Evolutionary conservation across 2,797 vertebrate genomes (phyloP), one percentile per base, ranked within the genome.

Genomic region (Danio choprae): DNA sequence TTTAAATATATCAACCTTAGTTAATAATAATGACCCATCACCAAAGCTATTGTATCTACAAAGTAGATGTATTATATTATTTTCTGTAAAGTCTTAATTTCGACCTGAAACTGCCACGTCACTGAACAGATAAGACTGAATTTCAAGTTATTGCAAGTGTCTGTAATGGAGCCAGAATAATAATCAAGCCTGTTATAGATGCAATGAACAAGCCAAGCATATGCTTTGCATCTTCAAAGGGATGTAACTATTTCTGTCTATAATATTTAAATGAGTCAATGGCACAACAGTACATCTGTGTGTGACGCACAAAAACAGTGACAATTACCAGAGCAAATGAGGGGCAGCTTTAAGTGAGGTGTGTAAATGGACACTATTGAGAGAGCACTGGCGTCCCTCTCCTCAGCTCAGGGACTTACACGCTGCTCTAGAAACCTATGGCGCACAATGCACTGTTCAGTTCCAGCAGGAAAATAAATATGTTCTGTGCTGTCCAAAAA

Each of bases 381-480:
- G 73, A 84, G 63, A 63, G 79, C 9, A 65, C 64, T 83, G 73
- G 63, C 46, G 20, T 81, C 63, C 51, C 71, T 50, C 60, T 74
- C 50, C 64, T 67, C 69, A 78, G 81, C 81, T 82, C 63, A 73
- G 68, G 78, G 76, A 82, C 58, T 72, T 29, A 29, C 44, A 63
- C 44, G 59, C 69, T 78, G 65, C 73, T 77, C 69, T 69, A 83
- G 81, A 77, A 79, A 81, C 69, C 73, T 55, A 44, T 69, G 55
- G 68, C 40, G 44, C 62, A 85, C 81, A 87, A 82, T 86, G 79
- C 63, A 69, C 83, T 77, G 76, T 88, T 85, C 80, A 87, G 20
- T 84, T 84, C 65, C 79, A 81, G 64, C 53, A 85, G 65, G 70
- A 83, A 88, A 85, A 87, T 83, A 88, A 85, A 86, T 81, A 87